A percentile compares a stretch with the other conserved stretches of the same genome.
These are phyloP conservation scores for Antheraea yamamai DNA, from an alignment of 2,888 invertebrate genomes.

Conservation along the genomic window DNA sequence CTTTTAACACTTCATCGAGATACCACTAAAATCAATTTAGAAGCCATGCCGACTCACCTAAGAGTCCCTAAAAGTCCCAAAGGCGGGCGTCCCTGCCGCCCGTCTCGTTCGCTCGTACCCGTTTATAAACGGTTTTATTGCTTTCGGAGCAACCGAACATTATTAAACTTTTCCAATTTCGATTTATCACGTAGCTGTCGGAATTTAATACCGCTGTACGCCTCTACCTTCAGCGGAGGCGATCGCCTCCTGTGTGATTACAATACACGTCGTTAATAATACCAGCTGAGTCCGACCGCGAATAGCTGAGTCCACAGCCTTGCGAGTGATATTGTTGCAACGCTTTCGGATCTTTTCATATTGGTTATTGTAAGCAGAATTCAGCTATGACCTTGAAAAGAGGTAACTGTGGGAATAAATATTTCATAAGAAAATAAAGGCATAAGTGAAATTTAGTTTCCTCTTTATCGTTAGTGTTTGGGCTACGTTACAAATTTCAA, in stretches of 20 bases:
- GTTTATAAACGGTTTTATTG: conserved; percentile 83
- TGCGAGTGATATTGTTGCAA: not conserved
- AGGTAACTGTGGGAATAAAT: not conserved
- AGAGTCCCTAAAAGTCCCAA: conserved; percentile 79
- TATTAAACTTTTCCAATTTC: conserved; percentile 84
- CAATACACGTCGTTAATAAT: conserved; percentile 82
- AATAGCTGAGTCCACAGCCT: conserved; percentile 15
- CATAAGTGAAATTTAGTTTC: not conserved
- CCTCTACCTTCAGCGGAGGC: conserved; percentile 82
- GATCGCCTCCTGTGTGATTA: conserved; percentile 82
- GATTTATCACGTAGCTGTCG: conserved; percentile 83
- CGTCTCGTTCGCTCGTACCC: conserved; percentile 81
- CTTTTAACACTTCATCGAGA: conserved; percentile 76
- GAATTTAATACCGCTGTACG: conserved; percentile 83
- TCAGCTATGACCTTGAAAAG: not conserved
- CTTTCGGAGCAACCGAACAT: conserved; percentile 83
- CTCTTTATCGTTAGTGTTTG: not conserved
- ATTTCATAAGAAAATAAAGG: not conserved
- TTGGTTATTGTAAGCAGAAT: not conserved
- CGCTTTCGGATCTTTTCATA: not conserved
- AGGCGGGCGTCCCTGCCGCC: conserved; percentile 77
- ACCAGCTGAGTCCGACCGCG: conserved; percentile 60
- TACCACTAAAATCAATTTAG: conserved; percentile 75
- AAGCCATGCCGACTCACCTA: conserved; percentile 69
- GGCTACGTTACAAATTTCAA: not conserved